A percentile compares a stretch with the other conserved stretches of the same genome.
Conservation (phyloP, 1,140 invertebrate genomes). For the Cherax destructor region DNA sequence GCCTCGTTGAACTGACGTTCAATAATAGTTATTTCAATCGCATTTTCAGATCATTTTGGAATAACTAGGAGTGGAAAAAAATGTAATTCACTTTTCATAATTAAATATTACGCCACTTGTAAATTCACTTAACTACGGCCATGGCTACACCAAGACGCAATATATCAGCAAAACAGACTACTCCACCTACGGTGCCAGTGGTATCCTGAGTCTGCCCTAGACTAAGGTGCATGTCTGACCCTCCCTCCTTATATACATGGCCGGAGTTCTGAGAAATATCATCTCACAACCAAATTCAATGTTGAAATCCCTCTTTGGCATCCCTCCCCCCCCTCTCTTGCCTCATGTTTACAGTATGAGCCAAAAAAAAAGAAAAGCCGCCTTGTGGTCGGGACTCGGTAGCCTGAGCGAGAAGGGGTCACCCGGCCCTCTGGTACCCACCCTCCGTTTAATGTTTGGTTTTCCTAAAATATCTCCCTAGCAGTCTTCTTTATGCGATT, state of each 20-base stretch:
- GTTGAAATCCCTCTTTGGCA: conserved; percentile 22
- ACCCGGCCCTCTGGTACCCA: not conserved
- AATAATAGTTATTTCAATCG: too few relatives aligned
- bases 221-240: conserved; percentile 10
- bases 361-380: not conserved
- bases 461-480: not conserved
- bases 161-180: not conserved
- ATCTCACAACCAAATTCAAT: conserved; percentile 8
- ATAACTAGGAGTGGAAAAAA: too few relatives aligned
- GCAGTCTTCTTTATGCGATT: not conserved
- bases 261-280: conserved; percentile 17
- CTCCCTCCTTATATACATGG: conserved; percentile 21
- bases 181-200: not conserved
- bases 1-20: too few relatives aligned
- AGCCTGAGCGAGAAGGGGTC: not conserved
- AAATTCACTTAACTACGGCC: not conserved
- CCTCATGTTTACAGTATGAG: conserved; percentile 28
- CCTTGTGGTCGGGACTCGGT: conserved; percentile 3
- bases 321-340: not conserved
- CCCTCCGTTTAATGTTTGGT: not conserved
- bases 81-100: not conserved
- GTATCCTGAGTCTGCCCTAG: conserved; percentile 28
- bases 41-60: too few relatives aligned
- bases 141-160: not conserved
- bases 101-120: not conserved